phyloP scores from a whole-genome alignment of 2,888 invertebrate genomes.

The Seladonia tumulorum region DNA sequence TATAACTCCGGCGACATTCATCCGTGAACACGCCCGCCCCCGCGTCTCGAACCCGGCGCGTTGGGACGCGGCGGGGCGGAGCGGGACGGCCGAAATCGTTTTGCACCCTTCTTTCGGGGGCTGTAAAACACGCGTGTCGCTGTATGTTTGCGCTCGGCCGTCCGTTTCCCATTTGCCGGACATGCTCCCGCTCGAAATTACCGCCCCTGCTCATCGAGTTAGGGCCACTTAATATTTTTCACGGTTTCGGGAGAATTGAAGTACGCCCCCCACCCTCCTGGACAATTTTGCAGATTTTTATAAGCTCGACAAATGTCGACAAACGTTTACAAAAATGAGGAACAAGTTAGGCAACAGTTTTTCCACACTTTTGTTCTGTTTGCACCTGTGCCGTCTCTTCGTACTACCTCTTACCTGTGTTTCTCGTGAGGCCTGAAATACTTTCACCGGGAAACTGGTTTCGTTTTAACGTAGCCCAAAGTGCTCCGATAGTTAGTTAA shows the following conservation, averaged over 20 bases:
- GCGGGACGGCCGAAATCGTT: slow-evolving; percentile 35
- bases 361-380: neutral
- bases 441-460: neutral
- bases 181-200: neutral
- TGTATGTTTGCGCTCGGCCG: neutral
- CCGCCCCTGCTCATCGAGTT: neutral
- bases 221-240: neutral
- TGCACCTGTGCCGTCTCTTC: neutral
- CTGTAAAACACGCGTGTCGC: slow-evolving; percentile 1
- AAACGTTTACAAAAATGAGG: neutral
- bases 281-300: neutral
- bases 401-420: neutral
- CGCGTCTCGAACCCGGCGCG: slow-evolving; percentile 4
- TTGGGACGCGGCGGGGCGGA: neutral
- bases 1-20: slow-evolving; percentile 78
- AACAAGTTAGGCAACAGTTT: neutral
- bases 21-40: slow-evolving; percentile 63
- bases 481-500: neutral
- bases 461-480: neutral
- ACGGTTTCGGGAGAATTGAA: neutral
- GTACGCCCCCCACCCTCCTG: too few relatives aligned
- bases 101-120: slow-evolving; percentile 19
- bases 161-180: neutral
- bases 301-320: neutral
- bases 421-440: neutral